A percentile compares a stretch with the other conserved stretches of the same genome.
phyloP scores from a whole-genome alignment of 2,888 invertebrate genomes.

The Chesias legatella region DNA sequence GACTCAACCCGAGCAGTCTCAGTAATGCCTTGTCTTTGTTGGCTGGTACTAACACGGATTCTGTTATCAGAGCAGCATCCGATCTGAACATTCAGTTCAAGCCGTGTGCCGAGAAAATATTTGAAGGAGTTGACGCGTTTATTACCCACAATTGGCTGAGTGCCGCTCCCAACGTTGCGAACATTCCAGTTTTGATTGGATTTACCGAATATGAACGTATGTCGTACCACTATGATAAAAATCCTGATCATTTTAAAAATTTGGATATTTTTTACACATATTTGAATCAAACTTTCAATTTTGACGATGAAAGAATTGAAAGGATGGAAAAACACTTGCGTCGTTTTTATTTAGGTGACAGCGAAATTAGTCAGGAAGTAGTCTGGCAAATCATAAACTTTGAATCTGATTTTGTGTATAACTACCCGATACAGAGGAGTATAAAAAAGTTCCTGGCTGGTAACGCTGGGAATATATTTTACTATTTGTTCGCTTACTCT shows the following conservation, averaged over 20 bases:
- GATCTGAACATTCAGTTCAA: slow-evolving; percentile 25
- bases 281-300: slow-evolving; percentile 30
- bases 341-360: slow-evolving; percentile 51
- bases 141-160: slow-evolving; percentile 32
- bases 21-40: slow-evolving; percentile 40
- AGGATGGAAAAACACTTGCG: slow-evolving; percentile 33
- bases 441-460: slow-evolving; percentile 39
- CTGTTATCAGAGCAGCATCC: slow-evolving; percentile 32
- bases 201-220: slow-evolving; percentile 37
- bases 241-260: slow-evolving; percentile 29
- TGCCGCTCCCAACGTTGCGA: slow-evolving; percentile 25
- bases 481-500: slow-evolving; percentile 51
- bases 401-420: slow-evolving; percentile 47
- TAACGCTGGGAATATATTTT: slow-evolving; percentile 39
- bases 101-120: slow-evolving; percentile 39
- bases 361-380: slow-evolving; percentile 26
- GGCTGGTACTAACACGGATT: slow-evolving; percentile 26
- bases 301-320: slow-evolving; percentile 25
- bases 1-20: slow-evolving; percentile 29
- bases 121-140: slow-evolving; percentile 37
- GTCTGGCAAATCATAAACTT: slow-evolving; percentile 38
- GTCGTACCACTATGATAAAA: slow-evolving; percentile 18
- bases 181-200: slow-evolving; percentile 37
- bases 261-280: slow-evolving; percentile 29
- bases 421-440: slow-evolving; percentile 42